Conservation (phyloP, 2,113 vertebrate species). For the Aythya baeri region DNA sequence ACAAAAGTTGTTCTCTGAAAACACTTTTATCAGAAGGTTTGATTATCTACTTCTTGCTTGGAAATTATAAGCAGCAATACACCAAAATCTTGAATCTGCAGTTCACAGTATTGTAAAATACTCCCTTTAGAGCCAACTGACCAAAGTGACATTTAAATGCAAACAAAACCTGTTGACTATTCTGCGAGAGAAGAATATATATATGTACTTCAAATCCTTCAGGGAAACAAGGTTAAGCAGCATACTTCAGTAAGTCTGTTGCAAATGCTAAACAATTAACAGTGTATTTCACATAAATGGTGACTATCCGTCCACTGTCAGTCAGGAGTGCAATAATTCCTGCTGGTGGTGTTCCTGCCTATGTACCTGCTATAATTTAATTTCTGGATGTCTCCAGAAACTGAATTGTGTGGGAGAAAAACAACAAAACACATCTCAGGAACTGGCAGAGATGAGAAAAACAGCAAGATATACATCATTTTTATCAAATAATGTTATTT, state of each 20-base stretch:
- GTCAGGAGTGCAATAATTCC: not conserved
- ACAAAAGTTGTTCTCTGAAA: not conserved
- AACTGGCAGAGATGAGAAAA: not conserved
- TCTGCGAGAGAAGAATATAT: not conserved
- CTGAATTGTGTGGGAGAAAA: not conserved
- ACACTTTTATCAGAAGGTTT: not conserved
- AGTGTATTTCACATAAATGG: not conserved
- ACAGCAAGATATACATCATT: not conserved
- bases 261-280: not conserved
- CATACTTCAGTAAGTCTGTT: not conserved
- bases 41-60: not conserved
- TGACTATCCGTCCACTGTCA: not conserved
- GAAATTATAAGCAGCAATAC: not conserved
- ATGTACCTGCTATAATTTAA: not conserved
- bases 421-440: rapidly evolving
- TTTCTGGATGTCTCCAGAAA: not conserved
- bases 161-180: not conserved
- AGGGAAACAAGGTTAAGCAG: not conserved
- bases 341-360: not conserved
- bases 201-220: not conserved
- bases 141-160: not conserved
- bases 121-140: not conserved
- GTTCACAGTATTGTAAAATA: not conserved
- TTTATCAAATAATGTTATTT: not conserved
- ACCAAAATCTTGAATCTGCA: not conserved